Base-by-base conservation (phyloP, 2,888 invertebrate species). In the Clusia tigrina region DNA sequence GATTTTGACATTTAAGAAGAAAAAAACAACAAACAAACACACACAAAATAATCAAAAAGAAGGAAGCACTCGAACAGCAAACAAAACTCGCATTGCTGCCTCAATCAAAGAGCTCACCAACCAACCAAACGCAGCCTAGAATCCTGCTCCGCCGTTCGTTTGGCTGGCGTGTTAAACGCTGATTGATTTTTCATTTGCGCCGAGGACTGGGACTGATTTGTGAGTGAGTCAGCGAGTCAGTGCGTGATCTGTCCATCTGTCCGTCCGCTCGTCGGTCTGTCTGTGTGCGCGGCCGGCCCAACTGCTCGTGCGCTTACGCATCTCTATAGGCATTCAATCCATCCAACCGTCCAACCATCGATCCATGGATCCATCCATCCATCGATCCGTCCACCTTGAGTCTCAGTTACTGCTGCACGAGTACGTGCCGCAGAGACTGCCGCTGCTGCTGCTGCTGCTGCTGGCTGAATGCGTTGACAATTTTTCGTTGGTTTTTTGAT, bases 1-100 rank as follows among this genome's bases (percentile, higher is more conserved):
- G 74, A 69, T 76, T 77, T 68, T 74, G 78, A 76, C 76, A 75
- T 70, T 63, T 67, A 32, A 42, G 32, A 54, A 32, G n/a, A 58
- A 48, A 59, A 46, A 55, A 42, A 25, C 54, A 59, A 60, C 23
- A 55, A 53, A 59, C 15, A 51, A 53, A 54, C 26, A 26, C 48
- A 23, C 22, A 24, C n/a, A 26, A 2, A 15, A 20, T 38, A 64
- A 61, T 37, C 42, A 38, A 22, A 48, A 48, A 3, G 15, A 48
- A n/a, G n/a, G n/a, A n/a, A n/a, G 3, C 42, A 20, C 37, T 24
- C 20, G 60, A 61, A 46, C 32, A n/a, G 46, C 55, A n/a, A n/a
- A 67, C 61, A 54, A 63, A 62, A 53, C 53, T n/a, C 57, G 32
- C 54, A 56, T n/a, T n/a, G n/a, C n/a, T n/a, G 54, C 23, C 23